Evolutionary conservation across 2,113 vertebrate species (phyloP), one percentile per base, ranked within the genome.

Genomic region (Setophaga petechia): DNA sequence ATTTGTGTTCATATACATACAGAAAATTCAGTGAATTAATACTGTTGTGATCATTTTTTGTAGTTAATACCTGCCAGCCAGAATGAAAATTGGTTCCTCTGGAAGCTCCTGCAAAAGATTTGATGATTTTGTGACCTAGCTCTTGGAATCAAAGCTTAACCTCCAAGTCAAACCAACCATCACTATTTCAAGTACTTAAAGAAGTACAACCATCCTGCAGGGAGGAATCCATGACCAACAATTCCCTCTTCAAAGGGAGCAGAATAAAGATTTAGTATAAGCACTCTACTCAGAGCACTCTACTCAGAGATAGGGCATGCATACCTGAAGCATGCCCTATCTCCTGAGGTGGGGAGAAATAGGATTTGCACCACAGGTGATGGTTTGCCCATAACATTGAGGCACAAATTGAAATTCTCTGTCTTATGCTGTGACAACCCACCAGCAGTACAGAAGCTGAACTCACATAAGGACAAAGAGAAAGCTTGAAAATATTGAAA

Each of bases 131-230:
- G 57, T 73, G 66, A 59, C 69, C 33, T 62, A 28, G 23, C 68
- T 78, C 33, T 89, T 81, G 47, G 43, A 71, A 84, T 67, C 44
- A 87, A 89, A 81, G 74, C 25, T 80, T 63, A 71, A 89, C 52
- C 25, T 93, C 43, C 17, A 54, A 63, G 83, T 62, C 57, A 81
- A 89, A 91, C 43, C 37, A 86, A 14, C 61, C 14, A 43, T 46
- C 18, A 9, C 18, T 58, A 5, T 83, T 89, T 89, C 69, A 76
- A 30, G 33, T 63, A 19, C 58, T 58, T 69, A 8, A 3, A 73
- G 49, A 75, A 87, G 23, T 73, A 43, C 14, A 43, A 0, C 17
- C 12, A 15, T 61, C 55, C 58, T 72, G 9, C 61, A 82, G 41
- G 35, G 68, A 69, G 46, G 25, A 75, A 39, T 66, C 31, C 25